Evolutionary conservation across 2,797 vertebrate genomes (phyloP).

Genomic region (Anisognathus igniventris): DNA sequence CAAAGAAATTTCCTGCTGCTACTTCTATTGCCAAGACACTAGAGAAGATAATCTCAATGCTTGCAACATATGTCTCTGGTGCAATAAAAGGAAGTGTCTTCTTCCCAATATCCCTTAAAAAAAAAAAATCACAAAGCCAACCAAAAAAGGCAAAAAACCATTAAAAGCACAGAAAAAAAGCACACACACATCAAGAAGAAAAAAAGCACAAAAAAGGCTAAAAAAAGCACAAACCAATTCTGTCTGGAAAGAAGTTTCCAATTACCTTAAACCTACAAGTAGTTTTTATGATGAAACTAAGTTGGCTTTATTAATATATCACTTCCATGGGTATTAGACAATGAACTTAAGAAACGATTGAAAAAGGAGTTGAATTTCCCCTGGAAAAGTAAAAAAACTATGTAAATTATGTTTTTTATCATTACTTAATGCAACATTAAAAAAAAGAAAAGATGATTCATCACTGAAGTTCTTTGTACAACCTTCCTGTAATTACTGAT

Average conservation of each 20-base stretch:
- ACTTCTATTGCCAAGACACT: neutral
- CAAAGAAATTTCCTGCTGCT: neutral
- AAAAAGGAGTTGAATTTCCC: constrained; percentile 56
- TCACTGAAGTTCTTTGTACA: neutral
- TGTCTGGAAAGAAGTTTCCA: neutral
- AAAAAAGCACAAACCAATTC: constrained; percentile 26
- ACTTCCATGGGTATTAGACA: neutral
- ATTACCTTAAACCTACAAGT: neutral
- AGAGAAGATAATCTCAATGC: neutral
- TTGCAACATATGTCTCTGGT: neutral
- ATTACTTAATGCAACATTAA: neutral
- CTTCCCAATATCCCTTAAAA: neutral
- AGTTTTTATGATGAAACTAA: neutral
- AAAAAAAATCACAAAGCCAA: neutral
- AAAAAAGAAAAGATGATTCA: neutral
- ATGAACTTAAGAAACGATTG: neutral
- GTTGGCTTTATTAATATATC: neutral
- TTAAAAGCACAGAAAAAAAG: neutral
- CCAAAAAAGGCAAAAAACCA: neutral
- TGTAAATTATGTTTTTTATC: neutral
- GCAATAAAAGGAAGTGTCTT: neutral
- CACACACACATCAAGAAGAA: neutral
- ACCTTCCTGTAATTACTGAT: neutral
- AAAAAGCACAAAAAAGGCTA: neutral
- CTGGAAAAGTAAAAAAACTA: constrained; percentile 25